Percentiles rank a stretch among this genome's conserved stretches.
Conservation (phyloP, 2,797 vertebrate genomes). For the Sebastes hubbsi region DNA sequence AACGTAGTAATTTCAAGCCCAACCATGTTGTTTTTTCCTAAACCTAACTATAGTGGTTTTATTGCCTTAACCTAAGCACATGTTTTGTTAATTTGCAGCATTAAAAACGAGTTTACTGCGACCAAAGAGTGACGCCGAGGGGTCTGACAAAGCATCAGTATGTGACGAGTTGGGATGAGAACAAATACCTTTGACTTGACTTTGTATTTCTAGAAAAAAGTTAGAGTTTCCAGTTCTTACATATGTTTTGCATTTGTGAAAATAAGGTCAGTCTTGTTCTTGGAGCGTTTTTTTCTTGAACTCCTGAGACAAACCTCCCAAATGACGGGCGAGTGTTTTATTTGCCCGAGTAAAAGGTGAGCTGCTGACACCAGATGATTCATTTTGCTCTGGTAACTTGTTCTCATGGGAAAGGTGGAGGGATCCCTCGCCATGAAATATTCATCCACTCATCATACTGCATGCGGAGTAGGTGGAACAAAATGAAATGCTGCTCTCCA, state of each 20-base stretch:
- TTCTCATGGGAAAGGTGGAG: slow-evolving; percentile 8
- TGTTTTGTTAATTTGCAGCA: no score
- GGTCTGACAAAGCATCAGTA: no score
- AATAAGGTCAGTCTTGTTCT: background rate
- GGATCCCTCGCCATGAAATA: slow-evolving; percentile 59
- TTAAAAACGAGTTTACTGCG: no score
- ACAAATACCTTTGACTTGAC: no score
- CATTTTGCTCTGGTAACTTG: slow-evolving; percentile 16
- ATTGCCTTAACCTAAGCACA: no score
- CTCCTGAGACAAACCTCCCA: background rate
- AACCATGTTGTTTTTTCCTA: no score
- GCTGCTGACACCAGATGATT: slow-evolving; percentile 23
- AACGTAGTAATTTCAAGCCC: no score
- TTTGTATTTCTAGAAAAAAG: no score
- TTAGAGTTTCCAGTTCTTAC: no score
- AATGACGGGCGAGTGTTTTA: background rate
- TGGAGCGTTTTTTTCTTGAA: background rate
- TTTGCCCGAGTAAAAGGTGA: slow-evolving; percentile 22
- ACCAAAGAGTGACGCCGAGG: no score
- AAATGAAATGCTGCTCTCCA: background rate
- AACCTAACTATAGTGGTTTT: no score
- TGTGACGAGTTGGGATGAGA: no score
- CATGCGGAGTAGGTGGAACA: slow-evolving; percentile 5
- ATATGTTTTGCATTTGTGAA: background rate
- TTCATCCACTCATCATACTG: slow-evolving; percentile 29